Percentiles rank a stretch among this genome's conserved stretches.
Evolutionary conservation across 2,113 vertebrate species (phyloP).

Genomic region (Dicerorhinus sumatrensis): DNA sequence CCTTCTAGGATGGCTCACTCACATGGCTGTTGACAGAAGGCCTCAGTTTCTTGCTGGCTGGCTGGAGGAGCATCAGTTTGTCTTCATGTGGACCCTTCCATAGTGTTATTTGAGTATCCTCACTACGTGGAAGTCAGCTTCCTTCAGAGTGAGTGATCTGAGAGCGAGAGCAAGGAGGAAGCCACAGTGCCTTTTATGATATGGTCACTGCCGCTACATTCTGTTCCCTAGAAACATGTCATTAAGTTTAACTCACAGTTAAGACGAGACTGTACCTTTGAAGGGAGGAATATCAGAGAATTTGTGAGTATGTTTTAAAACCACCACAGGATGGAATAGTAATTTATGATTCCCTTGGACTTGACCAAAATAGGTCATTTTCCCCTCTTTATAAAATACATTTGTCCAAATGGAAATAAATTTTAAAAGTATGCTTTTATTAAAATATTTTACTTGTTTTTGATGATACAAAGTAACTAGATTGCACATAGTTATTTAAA

Average conservation of each 20-base stretch:
- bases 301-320: background rate
- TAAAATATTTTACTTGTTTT: conserved; percentile 46
- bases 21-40: background rate
- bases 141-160: background rate
- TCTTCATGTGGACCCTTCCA: background rate
- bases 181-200: background rate
- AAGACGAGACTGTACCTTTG: background rate
- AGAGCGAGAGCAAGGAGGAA: background rate
- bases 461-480: background rate
- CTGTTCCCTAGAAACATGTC: background rate
- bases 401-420: conserved; percentile 13
- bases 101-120: background rate
- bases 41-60: background rate
- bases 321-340: background rate
- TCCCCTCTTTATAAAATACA: background rate
- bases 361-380: background rate
- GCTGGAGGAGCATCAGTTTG: background rate
- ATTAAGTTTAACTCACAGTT: background rate
- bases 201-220: background rate
- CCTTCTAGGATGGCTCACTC: background rate
- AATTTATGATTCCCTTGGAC: background rate
- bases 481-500: background rate
- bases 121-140: background rate
- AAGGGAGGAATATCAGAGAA: background rate
- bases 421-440: background rate